Evolutionary conservation across 1,140 invertebrate species (phyloP), one percentile per base, ranked within the genome.

Genomic region (Luehdorfia chinensis): DNA sequence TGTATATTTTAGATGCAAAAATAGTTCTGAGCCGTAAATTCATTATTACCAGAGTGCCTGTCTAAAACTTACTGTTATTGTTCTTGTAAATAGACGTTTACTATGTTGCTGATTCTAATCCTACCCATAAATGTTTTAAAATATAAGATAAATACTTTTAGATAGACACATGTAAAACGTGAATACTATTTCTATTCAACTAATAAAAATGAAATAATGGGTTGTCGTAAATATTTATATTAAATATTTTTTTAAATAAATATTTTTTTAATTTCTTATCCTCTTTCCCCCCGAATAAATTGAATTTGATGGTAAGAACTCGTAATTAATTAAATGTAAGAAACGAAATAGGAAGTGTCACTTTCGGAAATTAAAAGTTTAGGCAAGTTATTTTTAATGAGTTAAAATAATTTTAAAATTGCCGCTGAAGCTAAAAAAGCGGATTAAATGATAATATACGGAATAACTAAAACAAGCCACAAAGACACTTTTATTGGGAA

Each of bases 211-310:
- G 54, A 47, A 62, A 49, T 49, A 67, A 67, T 63, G 50, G 61
- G 69, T 79, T 76, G 69, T 75, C 62, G 74, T 77, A 75, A 69
- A 71, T 67, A 76, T 76, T 79, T 79, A 71, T 75, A 79, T 71
- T 69, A 75, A 79, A 62, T 75, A 68, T 75, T 73, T 75, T 76
- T 75, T 66, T 58, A 58, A 71, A 45, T 16, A 28, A 4, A 14
- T 53, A 55, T 58, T 66, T 64, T 67, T 50, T 31, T 49, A 3
- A 21, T 6, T 21, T 21, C 19, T 21, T 21, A 21, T n/a, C n/a
- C n/a, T n/a, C n/a, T n/a, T n/a, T n/a, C n/a, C n/a, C n/a, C n/a
- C n/a, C n/a, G n/a, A n/a, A n/a, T n/a, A n/a, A n/a, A n/a, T n/a
- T n/a, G n/a, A n/a, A n/a, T n/a, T n/a, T n/a, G n/a, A n/a, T n/a